These are phyloP conservation scores for Rhinogobio ventralis DNA, from an alignment of 2,797 vertebrate genomes.

Conservation along the genomic window DNA sequence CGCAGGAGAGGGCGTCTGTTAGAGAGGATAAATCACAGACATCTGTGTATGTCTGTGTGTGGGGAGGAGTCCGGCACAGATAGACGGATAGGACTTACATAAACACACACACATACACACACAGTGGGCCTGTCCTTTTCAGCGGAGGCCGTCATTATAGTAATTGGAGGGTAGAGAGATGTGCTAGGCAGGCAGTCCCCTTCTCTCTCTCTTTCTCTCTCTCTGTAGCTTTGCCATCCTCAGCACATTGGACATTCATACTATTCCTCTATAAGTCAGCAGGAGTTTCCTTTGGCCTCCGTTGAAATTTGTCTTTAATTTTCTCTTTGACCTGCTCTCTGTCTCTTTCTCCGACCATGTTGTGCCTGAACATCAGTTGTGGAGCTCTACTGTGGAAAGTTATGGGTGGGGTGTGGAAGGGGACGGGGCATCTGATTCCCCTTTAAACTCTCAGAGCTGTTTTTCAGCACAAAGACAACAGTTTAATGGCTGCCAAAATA, in stretches of 20 bases:
- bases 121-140: constrained; percentile 28
- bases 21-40: constrained; percentile 36
- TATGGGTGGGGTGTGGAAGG: background rate
- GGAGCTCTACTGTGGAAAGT: constrained; percentile 35
- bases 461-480: constrained; percentile 40
- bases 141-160: constrained; percentile 78
- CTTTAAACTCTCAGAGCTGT: constrained; percentile 39
- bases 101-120: constrained; percentile 46
- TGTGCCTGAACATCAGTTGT: background rate
- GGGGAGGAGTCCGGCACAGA: constrained; percentile 15
- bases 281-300: constrained; percentile 63
- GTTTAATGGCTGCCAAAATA: background rate
- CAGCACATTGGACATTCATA: constrained; percentile 35
- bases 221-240: constrained; percentile 50
- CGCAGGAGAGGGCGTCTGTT: background rate
- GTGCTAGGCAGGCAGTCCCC: constrained; percentile 56
- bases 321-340: constrained; percentile 44
- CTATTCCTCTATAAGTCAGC: constrained; percentile 24
- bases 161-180: constrained; percentile 80
- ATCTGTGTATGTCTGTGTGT: constrained; percentile 14
- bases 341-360: constrained; percentile 61
- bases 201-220: constrained; percentile 68
- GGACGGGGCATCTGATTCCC: constrained; percentile 25
- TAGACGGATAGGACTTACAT: constrained; percentile 29
- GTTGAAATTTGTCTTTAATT: constrained; percentile 55